Base-by-base conservation (phyloP, 2,113 vertebrate species). In the Natator depressus region DNA sequence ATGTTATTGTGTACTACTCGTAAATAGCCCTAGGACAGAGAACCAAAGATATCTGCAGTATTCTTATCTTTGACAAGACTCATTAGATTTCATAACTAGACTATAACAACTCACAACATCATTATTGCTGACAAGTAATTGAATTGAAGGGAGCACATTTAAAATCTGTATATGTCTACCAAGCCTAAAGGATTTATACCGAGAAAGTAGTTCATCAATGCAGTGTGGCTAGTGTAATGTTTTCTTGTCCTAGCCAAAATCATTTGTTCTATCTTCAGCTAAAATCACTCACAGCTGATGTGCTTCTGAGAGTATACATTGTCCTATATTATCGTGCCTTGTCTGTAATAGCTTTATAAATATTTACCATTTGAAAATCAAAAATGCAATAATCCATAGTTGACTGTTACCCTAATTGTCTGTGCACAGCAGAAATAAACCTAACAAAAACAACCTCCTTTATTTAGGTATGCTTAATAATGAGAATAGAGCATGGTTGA, bases 261-360 rank as follows among this genome's bases (percentile, higher is more conserved):
- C 87, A 95, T 80, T 96, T 95, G 87, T 49, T 94, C 62, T 86
- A 96, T 96, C 90, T 91, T 65, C 91, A 94, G 80, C 82, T 96
- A 88, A 82, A 80, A 94, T 95, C 93, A 93, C 91, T 92, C 89
- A 78, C 89, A 94, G 0, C 0, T 69, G 57, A 91, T 80, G 49
- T 2, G 5, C 29, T 81, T 78, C 82, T 50, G 95, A 97, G 96
- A 96, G 87, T 65, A 91, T 7, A 69, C 0, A 31, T 80, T 54
- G 85, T 93, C 72, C 80, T 97, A 65, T 42, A 95, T 89, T 54
- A 76, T 16, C 6, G 0, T 85, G 35, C 79, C 27, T 96, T 93
- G 97, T 95, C 89, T 87, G 80, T 94, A 92, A 93, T 10, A 94
- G 79, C 42, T 93, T 95, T 97, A 95, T 97, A 97, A 98, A 97